These are phyloP conservation scores for Tachyglossus aculeatus DNA, from an alignment of 2,797 vertebrate species.

Conservation along the genomic window DNA sequence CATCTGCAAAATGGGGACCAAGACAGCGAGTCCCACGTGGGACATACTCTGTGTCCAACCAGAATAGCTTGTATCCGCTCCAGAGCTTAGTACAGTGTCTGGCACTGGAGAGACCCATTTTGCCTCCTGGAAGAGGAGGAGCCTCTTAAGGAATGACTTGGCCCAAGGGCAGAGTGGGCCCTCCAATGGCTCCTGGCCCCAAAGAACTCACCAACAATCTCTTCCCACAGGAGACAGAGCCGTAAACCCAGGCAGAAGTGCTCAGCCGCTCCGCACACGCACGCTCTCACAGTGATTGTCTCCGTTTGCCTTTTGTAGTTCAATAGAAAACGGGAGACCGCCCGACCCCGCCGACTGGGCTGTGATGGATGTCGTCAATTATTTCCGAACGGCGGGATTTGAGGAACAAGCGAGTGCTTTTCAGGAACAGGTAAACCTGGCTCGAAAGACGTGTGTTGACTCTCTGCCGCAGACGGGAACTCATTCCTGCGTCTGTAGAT, in stretches of 20 bases:
- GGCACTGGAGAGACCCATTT: no score
- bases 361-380: constrained; percentile 94
- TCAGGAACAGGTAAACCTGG: constrained; percentile 89
- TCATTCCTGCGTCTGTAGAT: not conserved
- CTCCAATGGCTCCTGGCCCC: not conserved
- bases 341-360: constrained; percentile 95
- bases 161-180: no score
- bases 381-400: constrained; percentile 96
- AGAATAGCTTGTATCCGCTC: no score
- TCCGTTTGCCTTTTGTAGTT: constrained; percentile 77
- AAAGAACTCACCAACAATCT: not conserved
- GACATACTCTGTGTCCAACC: no score
- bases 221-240: not conserved
- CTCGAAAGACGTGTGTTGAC: constrained; percentile 18
- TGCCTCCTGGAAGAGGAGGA: no score
- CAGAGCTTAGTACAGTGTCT: no score
- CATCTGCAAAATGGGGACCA: no score
- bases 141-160: no score
- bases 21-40: no score
- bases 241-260: not conserved
- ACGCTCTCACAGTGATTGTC: constrained; percentile 21
- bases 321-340: constrained; percentile 91
- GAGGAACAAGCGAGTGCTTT: constrained; percentile 96
- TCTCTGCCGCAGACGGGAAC: not conserved
- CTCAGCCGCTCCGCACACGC: not conserved